Evolutionary conservation across 64 coral and sea anemone species (phyloP).

Genomic region (Montipora sp.): DNA sequence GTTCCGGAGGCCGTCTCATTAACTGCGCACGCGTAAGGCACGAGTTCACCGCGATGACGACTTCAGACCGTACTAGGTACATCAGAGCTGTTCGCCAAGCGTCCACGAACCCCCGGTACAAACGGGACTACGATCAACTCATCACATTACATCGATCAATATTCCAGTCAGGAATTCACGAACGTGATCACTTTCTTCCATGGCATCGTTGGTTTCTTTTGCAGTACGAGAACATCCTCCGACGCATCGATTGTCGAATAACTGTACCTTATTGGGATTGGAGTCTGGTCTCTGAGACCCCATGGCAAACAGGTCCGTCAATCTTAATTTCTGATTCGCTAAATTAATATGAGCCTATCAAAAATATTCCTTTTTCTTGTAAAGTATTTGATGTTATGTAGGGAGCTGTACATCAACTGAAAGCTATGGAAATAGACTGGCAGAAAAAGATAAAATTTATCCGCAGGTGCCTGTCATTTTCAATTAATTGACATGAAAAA

Average conservation of each 20-base stretch:
- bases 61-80: conserved; percentile 47
- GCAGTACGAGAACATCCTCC: conserved; percentile 79
- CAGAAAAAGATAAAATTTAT: too few relatives aligned
- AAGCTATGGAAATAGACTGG: too few relatives aligned
- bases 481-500: too few relatives aligned
- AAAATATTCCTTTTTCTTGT: too few relatives aligned
- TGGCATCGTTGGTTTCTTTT: conserved; percentile 88
- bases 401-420: too few relatives aligned
- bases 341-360: too few relatives aligned
- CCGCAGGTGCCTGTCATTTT: too few relatives aligned
- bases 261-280: conserved; percentile 84
- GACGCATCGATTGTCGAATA: conserved; percentile 63
- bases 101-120: conserved; percentile 61
- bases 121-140: conserved; percentile 56
- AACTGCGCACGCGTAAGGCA: conserved; percentile 63
- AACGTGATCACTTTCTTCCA: conserved; percentile 41
- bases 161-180: conserved; percentile 48
- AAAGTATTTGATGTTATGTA: too few relatives aligned
- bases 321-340: background rate
- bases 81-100: conserved; percentile 37
- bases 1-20: background rate
- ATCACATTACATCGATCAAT: conserved; percentile 52
- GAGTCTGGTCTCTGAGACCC: background rate
- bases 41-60: conserved; percentile 74
- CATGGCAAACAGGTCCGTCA: background rate